Conservation (phyloP, 2,888 invertebrate species). For the Synergus itoensis region DNA sequence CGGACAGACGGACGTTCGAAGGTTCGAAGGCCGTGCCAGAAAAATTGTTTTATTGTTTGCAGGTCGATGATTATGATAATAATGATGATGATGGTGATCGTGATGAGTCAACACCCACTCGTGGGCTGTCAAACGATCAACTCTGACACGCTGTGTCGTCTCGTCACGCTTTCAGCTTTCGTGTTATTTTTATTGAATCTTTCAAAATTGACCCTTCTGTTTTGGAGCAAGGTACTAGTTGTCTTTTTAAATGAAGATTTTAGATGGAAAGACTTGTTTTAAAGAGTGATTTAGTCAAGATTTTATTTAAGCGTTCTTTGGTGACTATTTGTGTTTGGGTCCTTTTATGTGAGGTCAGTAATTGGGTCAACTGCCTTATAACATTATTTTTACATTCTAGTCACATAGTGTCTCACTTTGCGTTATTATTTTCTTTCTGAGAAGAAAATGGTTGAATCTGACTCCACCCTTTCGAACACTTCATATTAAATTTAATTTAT, state of each 20-base stretch:
- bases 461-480: not conserved
- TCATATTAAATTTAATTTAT: not conserved
- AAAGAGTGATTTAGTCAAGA: not conserved
- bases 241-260: not conserved
- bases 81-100: slow-evolving; percentile 4
- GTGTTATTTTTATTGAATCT: slow-evolving; percentile 8
- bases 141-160: not conserved
- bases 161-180: slow-evolving; percentile 9
- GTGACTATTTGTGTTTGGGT: not conserved
- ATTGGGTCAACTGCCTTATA: slow-evolving; percentile 22
- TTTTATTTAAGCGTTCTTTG: not conserved
- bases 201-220: not conserved
- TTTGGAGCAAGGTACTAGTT: not conserved
- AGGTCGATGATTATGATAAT: slow-evolving; percentile 33
- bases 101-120: slow-evolving; percentile 39
- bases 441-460: not conserved
- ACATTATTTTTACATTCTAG: slow-evolving; percentile 7
- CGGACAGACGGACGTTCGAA: slow-evolving; percentile 37
- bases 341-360: slow-evolving; percentile 40
- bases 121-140: slow-evolving; percentile 31
- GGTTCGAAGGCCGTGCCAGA: slow-evolving; percentile 38
- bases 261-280: not conserved
- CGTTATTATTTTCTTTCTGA: not conserved
- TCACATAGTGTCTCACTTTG: not conserved
- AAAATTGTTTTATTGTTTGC: slow-evolving; percentile 32